Evolutionary conservation across 1,140 invertebrate species (phyloP).

Genomic region (Scaptomyza graminum): DNA sequence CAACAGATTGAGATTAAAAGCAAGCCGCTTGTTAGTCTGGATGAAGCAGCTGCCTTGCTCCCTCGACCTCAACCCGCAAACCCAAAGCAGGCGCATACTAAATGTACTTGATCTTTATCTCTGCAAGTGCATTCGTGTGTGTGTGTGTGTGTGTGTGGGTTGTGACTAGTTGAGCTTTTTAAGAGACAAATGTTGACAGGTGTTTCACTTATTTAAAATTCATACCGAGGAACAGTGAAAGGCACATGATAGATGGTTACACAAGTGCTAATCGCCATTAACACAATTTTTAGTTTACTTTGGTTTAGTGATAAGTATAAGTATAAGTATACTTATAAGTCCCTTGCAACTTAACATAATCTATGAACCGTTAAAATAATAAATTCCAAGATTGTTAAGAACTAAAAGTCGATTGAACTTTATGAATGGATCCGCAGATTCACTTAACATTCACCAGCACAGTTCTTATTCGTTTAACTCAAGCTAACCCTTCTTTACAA

Average conservation of each 20-base stretch:
- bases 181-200: constrained; percentile 46
- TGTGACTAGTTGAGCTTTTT: constrained; percentile 14
- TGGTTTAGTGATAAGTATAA: too few relatives aligned
- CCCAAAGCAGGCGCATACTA: constrained; percentile 23
- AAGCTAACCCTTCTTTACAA: too few relatives aligned
- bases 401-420: too few relatives aligned
- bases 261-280: constrained; percentile 1
- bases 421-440: too few relatives aligned
- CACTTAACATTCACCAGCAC: too few relatives aligned
- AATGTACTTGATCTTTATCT: constrained; percentile 44
- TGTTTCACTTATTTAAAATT: constrained; percentile 37
- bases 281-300: too few relatives aligned
- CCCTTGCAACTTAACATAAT: neutral
- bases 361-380: neutral
- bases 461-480: too few relatives aligned
- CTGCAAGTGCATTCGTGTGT: neutral
- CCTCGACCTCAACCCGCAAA: constrained; percentile 54
- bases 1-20: constrained; percentile 64
- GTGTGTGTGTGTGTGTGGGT: constrained; percentile 15
- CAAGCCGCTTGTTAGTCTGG: constrained; percentile 56
- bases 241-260: constrained; percentile 18
- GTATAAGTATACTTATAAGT: too few relatives aligned
- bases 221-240: neutral
- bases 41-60: constrained; percentile 40
- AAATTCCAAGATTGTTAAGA: too few relatives aligned